Conservation (phyloP, 2,888 invertebrate species). For the Metacarcinus magister region DNA sequence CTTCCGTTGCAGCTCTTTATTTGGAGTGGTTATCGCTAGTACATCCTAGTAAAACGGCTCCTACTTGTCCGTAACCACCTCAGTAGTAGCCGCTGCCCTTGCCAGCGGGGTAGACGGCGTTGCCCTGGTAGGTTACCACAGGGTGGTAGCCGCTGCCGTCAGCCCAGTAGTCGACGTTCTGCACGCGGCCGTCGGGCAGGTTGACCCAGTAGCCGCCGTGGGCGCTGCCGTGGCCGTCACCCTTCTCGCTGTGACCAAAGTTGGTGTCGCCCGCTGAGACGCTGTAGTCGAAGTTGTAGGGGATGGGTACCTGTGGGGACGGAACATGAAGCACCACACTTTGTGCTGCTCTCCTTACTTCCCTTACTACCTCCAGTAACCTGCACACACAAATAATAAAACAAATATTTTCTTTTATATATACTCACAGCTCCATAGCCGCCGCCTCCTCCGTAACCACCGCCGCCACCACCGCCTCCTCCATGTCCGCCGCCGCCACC, state of each 20-base stretch:
- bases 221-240: slow-evolving; percentile 33
- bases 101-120: slow-evolving; percentile 35
- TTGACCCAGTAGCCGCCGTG: slow-evolving; percentile 58
- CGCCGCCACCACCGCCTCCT: neutral
- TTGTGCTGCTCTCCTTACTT: neutral
- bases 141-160: slow-evolving; percentile 59
- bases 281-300: slow-evolving; percentile 53
- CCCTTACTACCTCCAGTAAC: neutral
- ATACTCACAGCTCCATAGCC: neutral
- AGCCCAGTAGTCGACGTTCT: slow-evolving; percentile 52
- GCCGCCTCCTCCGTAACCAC: neutral
- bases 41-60: no score
- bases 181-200: slow-evolving; percentile 52
- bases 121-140: slow-evolving; percentile 19
- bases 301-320: slow-evolving; percentile 42
- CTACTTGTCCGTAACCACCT: neutral
- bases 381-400: neutral
- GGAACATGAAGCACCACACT: neutral
- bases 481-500: neutral
- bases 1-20: neutral
- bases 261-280: slow-evolving; percentile 52
- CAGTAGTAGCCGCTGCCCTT: neutral
- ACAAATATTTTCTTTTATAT: neutral
- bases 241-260: slow-evolving; percentile 54
- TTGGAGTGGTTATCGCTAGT: neutral